These are phyloP conservation scores for Orbicella faveolata DNA, from an alignment of 64 coral and sea anemone species.

Conservation along the genomic window DNA sequence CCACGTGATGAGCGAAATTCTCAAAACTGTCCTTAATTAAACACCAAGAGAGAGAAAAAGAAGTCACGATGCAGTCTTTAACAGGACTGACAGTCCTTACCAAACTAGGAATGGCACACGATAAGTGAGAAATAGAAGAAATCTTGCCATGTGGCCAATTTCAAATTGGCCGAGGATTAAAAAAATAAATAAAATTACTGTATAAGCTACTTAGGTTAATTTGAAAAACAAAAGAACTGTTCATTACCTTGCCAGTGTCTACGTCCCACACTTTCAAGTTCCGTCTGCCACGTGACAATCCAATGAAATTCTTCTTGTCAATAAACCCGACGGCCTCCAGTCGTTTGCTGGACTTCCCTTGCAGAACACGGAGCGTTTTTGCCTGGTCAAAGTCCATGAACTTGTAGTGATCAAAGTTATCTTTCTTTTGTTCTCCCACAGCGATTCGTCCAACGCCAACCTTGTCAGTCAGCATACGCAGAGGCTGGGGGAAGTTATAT, in stretches of 20 bases:
- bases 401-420: conserved; percentile 66
- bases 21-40: no score
- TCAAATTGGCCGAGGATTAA: no score
- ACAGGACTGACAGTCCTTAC: no score
- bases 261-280: conserved; percentile 83
- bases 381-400: conserved; percentile 72
- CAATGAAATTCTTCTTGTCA: conserved; percentile 67
- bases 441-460: conserved; percentile 35
- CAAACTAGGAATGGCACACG: not conserved
- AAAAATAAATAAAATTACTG: no score
- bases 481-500: not conserved
- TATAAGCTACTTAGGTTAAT: no score
- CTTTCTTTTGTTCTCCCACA: conserved; percentile 44
- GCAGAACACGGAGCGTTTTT: conserved; percentile 53
- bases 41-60: no score
- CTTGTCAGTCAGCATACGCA: conserved; percentile 39
- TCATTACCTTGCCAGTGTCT: conserved; percentile 57
- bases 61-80: no score
- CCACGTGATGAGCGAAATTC: no score
- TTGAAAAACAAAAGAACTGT: not conserved
- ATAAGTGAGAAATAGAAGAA: no score
- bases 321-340: conserved; percentile 84
- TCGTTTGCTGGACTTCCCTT: conserved; percentile 88
- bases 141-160: no score
- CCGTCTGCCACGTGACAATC: conserved; percentile 53